phyloP scores from a whole-genome alignment of 2,113 vertebrate species.

The Rhinichthys klamathensis region DNA sequence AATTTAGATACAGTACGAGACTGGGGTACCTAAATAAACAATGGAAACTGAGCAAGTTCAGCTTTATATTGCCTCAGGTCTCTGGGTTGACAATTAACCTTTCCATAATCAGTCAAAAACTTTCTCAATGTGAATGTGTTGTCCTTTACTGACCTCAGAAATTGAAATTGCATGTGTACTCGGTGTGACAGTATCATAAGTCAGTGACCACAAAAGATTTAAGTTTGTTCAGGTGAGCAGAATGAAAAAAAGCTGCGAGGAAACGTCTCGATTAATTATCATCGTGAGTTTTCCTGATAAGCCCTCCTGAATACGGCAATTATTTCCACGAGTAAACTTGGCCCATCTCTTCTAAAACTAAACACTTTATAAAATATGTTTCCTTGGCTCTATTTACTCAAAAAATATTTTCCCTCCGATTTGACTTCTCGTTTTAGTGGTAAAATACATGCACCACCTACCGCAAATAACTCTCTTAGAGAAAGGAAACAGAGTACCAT shows the following conservation, averaged over 20 bases:
- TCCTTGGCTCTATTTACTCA: conserved; percentile 66
- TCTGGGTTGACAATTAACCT: conserved; percentile 31
- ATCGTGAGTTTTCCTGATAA: conserved; percentile 66
- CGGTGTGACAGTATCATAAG: conserved; percentile 34
- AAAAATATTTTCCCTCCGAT: conserved; percentile 72
- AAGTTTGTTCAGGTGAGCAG: conserved; percentile 51
- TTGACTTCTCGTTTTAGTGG: conserved; percentile 72
- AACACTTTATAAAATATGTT: conserved; percentile 67
- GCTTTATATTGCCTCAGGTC: background rate
- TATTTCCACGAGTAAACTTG: conserved; percentile 70
- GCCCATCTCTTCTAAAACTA: conserved; percentile 63
- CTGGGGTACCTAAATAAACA: conserved; percentile 43
- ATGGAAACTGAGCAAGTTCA: conserved; percentile 29
- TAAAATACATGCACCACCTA: conserved; percentile 68
- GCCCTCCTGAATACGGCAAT: conserved; percentile 62
- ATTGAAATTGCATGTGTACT: conserved; percentile 39
- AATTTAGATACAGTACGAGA: conserved; percentile 1
- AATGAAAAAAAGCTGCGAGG: conserved; percentile 21
- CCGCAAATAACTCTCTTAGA: conserved; percentile 75
- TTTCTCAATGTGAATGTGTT: conserved; percentile 24
- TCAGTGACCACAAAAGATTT: conserved; percentile 43
- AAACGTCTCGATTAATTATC: conserved; percentile 63
- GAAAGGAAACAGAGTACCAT: conserved; percentile 76
- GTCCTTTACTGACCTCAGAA: conserved; percentile 36
- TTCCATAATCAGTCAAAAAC: conserved; percentile 29